Evolutionary conservation across 1,140 invertebrate species (phyloP).

Genomic region (Habropoda laboriosa): DNA sequence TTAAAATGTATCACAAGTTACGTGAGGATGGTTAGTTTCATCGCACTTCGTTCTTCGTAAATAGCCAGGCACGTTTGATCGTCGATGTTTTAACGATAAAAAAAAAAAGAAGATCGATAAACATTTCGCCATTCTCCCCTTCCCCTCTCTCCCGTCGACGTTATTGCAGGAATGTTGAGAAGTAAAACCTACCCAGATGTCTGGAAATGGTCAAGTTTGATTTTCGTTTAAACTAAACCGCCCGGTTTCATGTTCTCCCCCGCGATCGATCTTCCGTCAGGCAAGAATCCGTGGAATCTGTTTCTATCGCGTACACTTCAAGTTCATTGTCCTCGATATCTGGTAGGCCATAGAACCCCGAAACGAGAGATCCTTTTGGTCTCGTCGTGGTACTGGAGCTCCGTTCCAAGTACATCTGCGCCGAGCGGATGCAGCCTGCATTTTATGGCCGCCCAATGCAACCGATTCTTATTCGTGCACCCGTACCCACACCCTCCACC

Average conservation of each 20-base stretch:
- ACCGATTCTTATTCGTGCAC: constrained; percentile 76
- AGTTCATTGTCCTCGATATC: constrained; percentile 64
- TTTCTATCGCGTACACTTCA: constrained; percentile 42
- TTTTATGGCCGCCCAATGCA: constrained; percentile 78
- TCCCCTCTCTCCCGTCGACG: too few species aligned
- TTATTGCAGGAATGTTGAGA: not conserved
- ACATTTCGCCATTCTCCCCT: not conserved
- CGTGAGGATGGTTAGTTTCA: not conserved
- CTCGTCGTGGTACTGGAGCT: constrained; percentile 55
- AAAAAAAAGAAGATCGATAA: not conserved
- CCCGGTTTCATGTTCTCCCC: not conserved
- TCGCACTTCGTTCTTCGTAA: not conserved
- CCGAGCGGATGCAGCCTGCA: constrained; percentile 80
- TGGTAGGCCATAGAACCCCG: constrained; percentile 47
- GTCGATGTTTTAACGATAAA: not conserved
- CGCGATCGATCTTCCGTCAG: constrained; percentile 20
- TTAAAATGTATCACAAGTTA: not conserved
- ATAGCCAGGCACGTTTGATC: not conserved
- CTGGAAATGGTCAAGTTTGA: not conserved
- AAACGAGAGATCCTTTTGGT: constrained; percentile 63
- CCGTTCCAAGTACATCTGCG: constrained; percentile 76
- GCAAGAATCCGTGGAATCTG: constrained; percentile 21
- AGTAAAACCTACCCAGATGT: not conserved
- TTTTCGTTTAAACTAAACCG: not conserved
- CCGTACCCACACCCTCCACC: constrained; percentile 69